A percentile compares a stretch with the other conserved stretches of the same genome.
These are phyloP conservation scores for Stichopus chloronotus DNA, from an alignment of 35 echinoderm and acorn worm genomes.

Conservation along the genomic window DNA sequence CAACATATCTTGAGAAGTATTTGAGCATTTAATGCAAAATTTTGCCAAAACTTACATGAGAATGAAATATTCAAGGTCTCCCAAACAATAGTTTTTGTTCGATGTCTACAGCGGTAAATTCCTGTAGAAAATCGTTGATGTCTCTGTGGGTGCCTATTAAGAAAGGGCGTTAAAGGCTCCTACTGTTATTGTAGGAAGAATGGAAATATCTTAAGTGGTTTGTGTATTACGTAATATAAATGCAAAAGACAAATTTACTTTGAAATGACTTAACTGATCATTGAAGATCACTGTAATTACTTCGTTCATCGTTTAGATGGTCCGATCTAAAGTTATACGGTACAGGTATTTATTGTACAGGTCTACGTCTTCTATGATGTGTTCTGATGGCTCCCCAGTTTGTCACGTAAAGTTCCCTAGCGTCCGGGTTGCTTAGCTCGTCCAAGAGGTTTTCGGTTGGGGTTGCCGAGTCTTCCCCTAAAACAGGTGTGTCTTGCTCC, in stretches of 20 bases:
- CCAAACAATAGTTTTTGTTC: background rate
- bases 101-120: background rate
- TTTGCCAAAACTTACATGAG: too few relatives aligned
- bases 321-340: constrained; percentile 20
- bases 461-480: background rate
- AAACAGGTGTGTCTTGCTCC: too few relatives aligned
- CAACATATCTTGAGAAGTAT: too few relatives aligned
- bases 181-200: background rate
- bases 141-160: background rate
- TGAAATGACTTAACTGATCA: constrained; percentile 1
- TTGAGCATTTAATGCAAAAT: too few relatives aligned
- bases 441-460: background rate
- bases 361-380: background rate
- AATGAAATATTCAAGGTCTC: too few relatives aligned
- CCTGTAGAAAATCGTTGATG: background rate
- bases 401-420: background rate
- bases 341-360: constrained; percentile 33
- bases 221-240: background rate
- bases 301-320: background rate
- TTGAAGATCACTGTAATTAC: background rate
- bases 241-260: constrained; percentile 23
- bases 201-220: constrained; percentile 8
- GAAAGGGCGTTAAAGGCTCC: background rate
- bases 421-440: background rate
- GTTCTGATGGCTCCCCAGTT: background rate